Evolutionary conservation across 2,888 invertebrate species (phyloP), one percentile per base, ranked within the genome.

Genomic region (Hedya salicella): DNA sequence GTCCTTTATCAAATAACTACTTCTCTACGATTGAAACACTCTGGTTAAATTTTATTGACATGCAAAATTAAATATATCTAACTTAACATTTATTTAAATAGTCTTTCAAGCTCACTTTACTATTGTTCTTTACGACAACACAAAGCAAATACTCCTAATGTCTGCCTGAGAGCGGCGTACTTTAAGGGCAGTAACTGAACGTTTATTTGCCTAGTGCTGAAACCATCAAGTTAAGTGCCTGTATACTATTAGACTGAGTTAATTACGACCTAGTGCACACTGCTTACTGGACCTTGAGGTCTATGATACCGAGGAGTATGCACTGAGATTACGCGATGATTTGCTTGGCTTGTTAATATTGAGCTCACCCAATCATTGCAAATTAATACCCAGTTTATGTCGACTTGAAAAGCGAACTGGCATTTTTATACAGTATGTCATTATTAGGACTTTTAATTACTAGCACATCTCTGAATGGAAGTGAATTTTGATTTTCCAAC

Each of bases 211-310:
- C 14, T 42, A 54, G 40, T 39, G 11, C 40, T 17, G 16, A 3
- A 44, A 30, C 13, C 30, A 54, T 56, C n/a, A 44, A 30, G 13
- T 44, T 30, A 56, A 44, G 25, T 44, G 56, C 42, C 16, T 56
- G 54, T 56, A 56, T 21, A 32, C 56, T 30, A 56, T 8, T 50
- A 13, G 13, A 8, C 25, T 11, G 21, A 25, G 40, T 21, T 54
- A n/a, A 54, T 40, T 53, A 25, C 40, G 11, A 25, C 11, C 32
- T 16, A 25, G 40, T 21, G 54, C 54, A 54, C 14, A 42, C 25
- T 40, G 40, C 14, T 25, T 54, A 9, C 21, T 21, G 21, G 36
- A 19, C 19, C 36, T 19, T n/a, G 39, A 19, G 6, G 17, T 14
- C 36, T 39, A 8, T 6, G 17, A 36, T 36, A 3, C 5, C 11